Percentiles rank a stretch among this genome's conserved stretches.
Evolutionary conservation across 2,113 vertebrate genomes (phyloP).

Genomic region (Cricetomys ansorgei): DNA sequence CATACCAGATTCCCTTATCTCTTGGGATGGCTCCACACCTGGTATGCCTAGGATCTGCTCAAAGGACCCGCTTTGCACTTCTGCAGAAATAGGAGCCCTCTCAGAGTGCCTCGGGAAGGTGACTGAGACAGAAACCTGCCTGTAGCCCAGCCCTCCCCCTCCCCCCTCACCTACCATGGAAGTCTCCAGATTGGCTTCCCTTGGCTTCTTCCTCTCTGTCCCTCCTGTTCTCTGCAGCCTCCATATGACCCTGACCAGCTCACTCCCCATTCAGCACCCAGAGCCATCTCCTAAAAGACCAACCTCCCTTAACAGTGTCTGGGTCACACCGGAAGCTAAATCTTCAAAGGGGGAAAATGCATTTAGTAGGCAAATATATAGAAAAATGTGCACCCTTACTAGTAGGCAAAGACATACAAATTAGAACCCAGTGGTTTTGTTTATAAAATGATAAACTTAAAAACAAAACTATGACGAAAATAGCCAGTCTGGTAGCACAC

Average conservation of each 20-base stretch:
- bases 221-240: no score
- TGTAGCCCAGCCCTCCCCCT: not conserved
- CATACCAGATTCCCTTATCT: not conserved
- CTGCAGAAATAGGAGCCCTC: not conserved
- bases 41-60: not conserved
- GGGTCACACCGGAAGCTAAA: not conserved
- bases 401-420: conserved; percentile 60
- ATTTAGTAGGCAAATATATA: conserved; percentile 54
- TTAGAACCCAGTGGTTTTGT: conserved; percentile 58
- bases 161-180: not conserved
- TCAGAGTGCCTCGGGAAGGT: not conserved
- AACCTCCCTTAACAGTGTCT: not conserved
- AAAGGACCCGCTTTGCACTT: not conserved
- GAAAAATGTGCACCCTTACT: not conserved
- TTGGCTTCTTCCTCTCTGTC: not conserved
- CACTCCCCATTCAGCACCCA: not conserved
- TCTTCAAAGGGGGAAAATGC: not conserved
- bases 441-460: conserved; percentile 63
- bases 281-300: not conserved
- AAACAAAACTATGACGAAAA: not conserved
- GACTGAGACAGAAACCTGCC: not conserved
- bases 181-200: not conserved
- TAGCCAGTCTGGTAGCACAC: not conserved
- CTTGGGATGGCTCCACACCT: not conserved
- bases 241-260: not conserved